These are phyloP conservation scores for Apis cerana DNA, from an alignment of 1,140 invertebrate species.

Conservation along the genomic window DNA sequence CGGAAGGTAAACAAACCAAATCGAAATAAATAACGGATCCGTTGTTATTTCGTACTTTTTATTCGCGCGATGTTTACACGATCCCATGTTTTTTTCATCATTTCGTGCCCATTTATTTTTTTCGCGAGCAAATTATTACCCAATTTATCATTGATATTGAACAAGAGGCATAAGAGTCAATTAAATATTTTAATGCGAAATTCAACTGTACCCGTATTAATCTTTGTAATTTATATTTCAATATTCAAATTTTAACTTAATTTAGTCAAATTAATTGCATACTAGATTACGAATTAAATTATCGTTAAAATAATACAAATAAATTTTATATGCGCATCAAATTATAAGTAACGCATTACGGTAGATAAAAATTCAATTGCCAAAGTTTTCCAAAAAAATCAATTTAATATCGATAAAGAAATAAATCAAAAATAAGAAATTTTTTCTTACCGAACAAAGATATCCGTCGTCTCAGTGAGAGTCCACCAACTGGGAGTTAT, in stretches of 20 bases:
- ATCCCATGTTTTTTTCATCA: too few species aligned
- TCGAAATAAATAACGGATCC: not conserved
- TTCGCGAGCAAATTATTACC: too few species aligned
- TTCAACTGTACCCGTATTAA: not conserved
- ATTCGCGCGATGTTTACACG: too few species aligned
- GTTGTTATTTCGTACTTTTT: not conserved
- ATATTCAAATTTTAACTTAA: not conserved
- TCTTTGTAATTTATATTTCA: not conserved
- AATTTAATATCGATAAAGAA: too few species aligned
- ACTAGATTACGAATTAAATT: too few species aligned
- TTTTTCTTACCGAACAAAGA: constrained; percentile 54
- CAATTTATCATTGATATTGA: too few species aligned
- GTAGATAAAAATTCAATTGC: too few species aligned
- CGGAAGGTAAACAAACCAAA: not conserved
- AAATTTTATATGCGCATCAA: too few species aligned
- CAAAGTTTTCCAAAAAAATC: too few species aligned
- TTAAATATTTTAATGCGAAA: not conserved
- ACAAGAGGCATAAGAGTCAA: not conserved
- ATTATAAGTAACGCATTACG: too few species aligned
- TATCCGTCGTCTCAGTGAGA: constrained; percentile 56
- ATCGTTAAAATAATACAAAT: too few species aligned
- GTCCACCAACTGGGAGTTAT: constrained; percentile 39
- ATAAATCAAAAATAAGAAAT: not conserved
- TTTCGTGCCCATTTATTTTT: too few species aligned
- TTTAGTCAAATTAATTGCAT: not conserved